phyloP scores from a whole-genome alignment of 1,140 invertebrate species.

The Stegodyphus mimosarum region DNA sequence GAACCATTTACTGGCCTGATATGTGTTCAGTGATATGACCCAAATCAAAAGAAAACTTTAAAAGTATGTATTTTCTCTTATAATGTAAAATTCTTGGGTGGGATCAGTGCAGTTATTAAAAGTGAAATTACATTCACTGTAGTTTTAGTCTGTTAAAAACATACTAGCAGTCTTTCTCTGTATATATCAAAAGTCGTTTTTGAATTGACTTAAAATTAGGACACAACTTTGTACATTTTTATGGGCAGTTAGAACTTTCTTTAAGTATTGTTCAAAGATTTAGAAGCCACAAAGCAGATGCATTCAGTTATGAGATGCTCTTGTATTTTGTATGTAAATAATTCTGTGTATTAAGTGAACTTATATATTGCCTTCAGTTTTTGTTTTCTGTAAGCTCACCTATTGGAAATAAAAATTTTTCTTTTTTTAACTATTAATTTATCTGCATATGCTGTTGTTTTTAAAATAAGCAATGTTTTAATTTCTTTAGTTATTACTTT shows the following conservation, averaged over 20 bases:
- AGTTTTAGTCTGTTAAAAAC: slow-evolving; percentile 59
- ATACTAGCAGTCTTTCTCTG: slow-evolving; percentile 60
- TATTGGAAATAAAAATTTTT: not conserved
- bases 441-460: not conserved
- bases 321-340: slow-evolving; percentile 60
- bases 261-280: slow-evolving; percentile 49
- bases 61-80: slow-evolving; percentile 57
- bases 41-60: slow-evolving; percentile 49
- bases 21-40: slow-evolving; percentile 49
- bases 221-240: slow-evolving; percentile 60
- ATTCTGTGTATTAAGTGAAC: slow-evolving; percentile 50
- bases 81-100: slow-evolving; percentile 49
- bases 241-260: slow-evolving; percentile 58
- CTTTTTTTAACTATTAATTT: not conserved
- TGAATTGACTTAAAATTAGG: slow-evolving; percentile 59
- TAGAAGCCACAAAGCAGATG: slow-evolving; percentile 41
- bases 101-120: slow-evolving; percentile 53
- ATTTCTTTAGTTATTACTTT: too few relatives aligned
- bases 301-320: slow-evolving; percentile 47
- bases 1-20: slow-evolving; percentile 45
- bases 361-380: slow-evolving; percentile 43
- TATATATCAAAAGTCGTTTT: slow-evolving; percentile 60
- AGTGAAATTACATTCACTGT: slow-evolving; percentile 59
- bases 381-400: slow-evolving; percentile 43
- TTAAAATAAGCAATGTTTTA: not conserved